A percentile compares a stretch with the other conserved stretches of the same genome.
phyloP scores from a whole-genome alignment of 1,140 invertebrate genomes.

The Charaxes varanes region DNA sequence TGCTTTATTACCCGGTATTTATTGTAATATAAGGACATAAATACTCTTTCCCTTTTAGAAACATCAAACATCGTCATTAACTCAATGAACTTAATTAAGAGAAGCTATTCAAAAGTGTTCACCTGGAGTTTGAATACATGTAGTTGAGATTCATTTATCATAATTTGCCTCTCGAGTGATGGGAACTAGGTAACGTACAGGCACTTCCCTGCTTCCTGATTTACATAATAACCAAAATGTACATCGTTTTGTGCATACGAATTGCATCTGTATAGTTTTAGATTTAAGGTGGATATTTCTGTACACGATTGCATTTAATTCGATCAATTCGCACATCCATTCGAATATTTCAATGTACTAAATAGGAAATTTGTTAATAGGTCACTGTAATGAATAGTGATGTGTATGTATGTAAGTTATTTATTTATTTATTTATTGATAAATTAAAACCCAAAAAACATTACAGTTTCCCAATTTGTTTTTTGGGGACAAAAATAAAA shows the following conservation, averaged over 20 bases:
- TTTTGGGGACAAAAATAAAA: no score
- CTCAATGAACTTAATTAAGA: no score
- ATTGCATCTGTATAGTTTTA: slow-evolving; percentile 26
- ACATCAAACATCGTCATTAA: no score
- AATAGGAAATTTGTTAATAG: neutral
- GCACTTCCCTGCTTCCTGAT: slow-evolving; percentile 43
- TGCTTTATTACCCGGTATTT: no score
- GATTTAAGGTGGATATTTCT: slow-evolving; percentile 23
- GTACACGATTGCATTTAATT: slow-evolving; percentile 31
- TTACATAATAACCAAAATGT: slow-evolving; percentile 61
- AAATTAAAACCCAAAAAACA: no score
- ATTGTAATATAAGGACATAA: no score
- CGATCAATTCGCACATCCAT: slow-evolving; percentile 52
- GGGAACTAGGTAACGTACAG: slow-evolving; percentile 51
- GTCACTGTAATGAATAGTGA: no score
- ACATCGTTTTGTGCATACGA: slow-evolving; percentile 29
- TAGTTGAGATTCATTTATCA: slow-evolving; percentile 51
- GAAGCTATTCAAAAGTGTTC: slow-evolving; percentile 9
- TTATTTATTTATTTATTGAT: no score
- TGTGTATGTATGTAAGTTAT: neutral
- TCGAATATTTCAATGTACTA: slow-evolving; percentile 45
- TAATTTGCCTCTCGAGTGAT: slow-evolving; percentile 55
- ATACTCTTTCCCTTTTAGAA: no score
- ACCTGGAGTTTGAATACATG: slow-evolving; percentile 13
- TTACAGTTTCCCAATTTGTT: no score